Base-by-base conservation (phyloP, 2,113 vertebrate species). In the Strix uralensis region DNA sequence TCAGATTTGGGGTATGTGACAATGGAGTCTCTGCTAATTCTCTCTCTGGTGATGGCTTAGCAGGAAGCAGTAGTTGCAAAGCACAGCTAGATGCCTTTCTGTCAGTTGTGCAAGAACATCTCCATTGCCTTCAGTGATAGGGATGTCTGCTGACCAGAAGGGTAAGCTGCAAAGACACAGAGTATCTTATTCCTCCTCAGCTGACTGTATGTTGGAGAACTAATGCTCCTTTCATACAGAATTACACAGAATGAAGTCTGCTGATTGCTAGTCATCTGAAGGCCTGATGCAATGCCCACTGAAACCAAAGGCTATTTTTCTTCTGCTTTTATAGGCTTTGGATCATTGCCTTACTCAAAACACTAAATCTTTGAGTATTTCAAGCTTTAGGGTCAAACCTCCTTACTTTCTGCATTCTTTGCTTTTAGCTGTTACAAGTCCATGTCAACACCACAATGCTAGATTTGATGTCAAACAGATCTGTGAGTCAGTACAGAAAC, bases 321-420 rank as follows among this genome's bases (percentile, higher is more conserved):
- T 95, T 92, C 38, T 88, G 81, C 29, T n/a, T 88, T 86, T 66
- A 55, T 5, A 80, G 58, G 27, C 38, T 94, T 95, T 92, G 79
- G 79, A 94, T 78, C 70, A 80, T 65, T 0, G 7, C 73, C 62
- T 86, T 66, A 54, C 25, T 90, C 69, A 84, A 95, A 84, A 92
- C 46, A 84, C 69, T 88, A 71, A 94, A 90, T n/a, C 46, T 92
- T 70, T 93, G 74, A 96, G 71, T 62, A 73, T 71, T 96, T 90
- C n/a, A 69, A 73, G 40, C 47, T 69, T 65, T 52, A 59, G 36
- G 13, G 49, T 86, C 46, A 94, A 92, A 63, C 4, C 4, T 34
- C 23, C 4, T 86, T 61, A 44, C n/a, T 91, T 80, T 85, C 84
- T 88, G 36, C 44, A 46, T 90, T 90, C 73, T 61, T 89, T 13